Evolutionary conservation across 2,797 vertebrate genomes (phyloP).

Genomic region (Antennarius maculatus): DNA sequence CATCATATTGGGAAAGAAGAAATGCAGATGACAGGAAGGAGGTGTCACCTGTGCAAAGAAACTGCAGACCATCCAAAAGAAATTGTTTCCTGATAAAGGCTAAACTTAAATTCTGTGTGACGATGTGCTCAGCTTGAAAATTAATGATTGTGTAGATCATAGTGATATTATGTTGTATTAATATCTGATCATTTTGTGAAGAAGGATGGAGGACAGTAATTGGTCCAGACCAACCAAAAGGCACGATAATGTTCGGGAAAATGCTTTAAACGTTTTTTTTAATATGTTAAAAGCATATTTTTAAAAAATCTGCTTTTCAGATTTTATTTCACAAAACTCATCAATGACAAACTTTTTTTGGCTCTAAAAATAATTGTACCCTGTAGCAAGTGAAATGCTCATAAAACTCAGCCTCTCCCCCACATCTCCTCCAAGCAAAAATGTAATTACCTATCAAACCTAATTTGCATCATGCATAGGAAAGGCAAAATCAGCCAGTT

Average conservation of each 20-base stretch:
- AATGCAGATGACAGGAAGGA: not conserved
- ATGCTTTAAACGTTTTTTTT: too few relatives aligned
- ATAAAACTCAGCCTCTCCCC: not conserved
- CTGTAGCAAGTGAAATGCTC: not conserved
- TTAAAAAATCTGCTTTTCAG: too few relatives aligned
- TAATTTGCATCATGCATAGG: not conserved
- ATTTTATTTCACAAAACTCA: too few relatives aligned
- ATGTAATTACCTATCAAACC: not conserved
- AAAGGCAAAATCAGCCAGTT: not conserved
- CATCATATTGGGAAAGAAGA: not conserved
- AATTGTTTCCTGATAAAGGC: conserved; percentile 1
- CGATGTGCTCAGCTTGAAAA: not conserved
- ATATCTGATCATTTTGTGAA: too few relatives aligned
- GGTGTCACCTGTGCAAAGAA: not conserved
- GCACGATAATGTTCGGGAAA: too few relatives aligned
- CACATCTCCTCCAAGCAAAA: not conserved
- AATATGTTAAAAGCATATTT: too few relatives aligned
- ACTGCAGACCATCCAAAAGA: conserved; percentile 3
- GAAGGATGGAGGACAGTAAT: not conserved
- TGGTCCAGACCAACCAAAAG: not conserved
- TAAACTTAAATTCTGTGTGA: not conserved
- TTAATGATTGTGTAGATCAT: not conserved
- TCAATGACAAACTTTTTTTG: not conserved
- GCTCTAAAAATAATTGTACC: not conserved
- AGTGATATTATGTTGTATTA: not conserved